phyloP scores from a whole-genome alignment of 2,113 vertebrate species.

The Nycticorax nycticorax region DNA sequence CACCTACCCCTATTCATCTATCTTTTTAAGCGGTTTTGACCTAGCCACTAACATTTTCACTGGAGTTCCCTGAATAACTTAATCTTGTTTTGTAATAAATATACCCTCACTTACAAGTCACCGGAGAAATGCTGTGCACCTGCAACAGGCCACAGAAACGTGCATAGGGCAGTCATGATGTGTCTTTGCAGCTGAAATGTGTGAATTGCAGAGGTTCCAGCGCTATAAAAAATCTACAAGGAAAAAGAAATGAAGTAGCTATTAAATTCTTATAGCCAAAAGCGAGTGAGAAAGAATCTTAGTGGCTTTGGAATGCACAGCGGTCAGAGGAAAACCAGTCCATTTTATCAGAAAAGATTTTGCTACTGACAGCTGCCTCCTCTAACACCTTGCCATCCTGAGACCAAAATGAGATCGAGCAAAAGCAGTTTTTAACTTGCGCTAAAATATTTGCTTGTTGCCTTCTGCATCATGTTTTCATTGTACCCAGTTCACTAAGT shows the following conservation, averaged over 20 bases:
- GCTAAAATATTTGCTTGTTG: not conserved
- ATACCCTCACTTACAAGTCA: not conserved
- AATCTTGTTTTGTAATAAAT: not conserved
- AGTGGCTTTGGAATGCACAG: not conserved
- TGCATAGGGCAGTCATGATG: not conserved
- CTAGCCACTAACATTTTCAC: not conserved
- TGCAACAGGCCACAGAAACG: not conserved
- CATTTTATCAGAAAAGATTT: not conserved
- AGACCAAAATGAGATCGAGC: not conserved
- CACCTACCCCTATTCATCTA: not conserved
- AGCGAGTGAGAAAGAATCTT: not conserved
- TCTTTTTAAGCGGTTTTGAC: slow-evolving; percentile 38
- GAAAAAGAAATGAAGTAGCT: not conserved
- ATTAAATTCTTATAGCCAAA: not conserved
- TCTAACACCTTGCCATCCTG: not conserved
- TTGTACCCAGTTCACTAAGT: not conserved
- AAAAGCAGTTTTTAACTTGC: not conserved
- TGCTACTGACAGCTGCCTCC: not conserved
- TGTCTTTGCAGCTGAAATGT: not conserved
- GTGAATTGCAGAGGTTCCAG: not conserved
- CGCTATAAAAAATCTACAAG: not conserved
- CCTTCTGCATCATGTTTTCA: not conserved
- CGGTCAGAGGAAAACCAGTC: not conserved
- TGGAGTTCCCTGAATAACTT: slow-evolving; percentile 10
- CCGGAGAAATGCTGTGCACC: not conserved